Percentiles rank a stretch among this genome's conserved stretches.
Conservation (phyloP, 1,140 invertebrate genomes). For the Stenopsyche tienmushanensis region DNA sequence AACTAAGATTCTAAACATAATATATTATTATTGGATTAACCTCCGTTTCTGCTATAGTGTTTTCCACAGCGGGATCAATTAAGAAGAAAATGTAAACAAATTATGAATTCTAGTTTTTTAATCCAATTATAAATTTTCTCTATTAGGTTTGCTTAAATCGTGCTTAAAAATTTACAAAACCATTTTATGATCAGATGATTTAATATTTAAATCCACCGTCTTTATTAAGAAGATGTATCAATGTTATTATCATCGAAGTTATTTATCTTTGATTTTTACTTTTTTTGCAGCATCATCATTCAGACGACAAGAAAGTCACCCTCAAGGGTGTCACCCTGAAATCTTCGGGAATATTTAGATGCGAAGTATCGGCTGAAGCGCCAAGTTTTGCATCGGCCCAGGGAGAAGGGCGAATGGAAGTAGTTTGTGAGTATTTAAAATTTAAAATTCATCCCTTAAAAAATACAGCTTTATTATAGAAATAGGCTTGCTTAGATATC, state of each 20-base stretch:
- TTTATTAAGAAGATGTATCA: background rate
- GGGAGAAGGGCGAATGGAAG: conserved; percentile 67
- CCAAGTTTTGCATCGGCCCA: conserved; percentile 68
- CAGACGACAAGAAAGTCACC: conserved; percentile 61
- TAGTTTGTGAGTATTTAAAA: conserved; percentile 64
- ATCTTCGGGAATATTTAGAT: conserved; percentile 69
- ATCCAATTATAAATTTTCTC: background rate
- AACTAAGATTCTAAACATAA: too few relatives aligned
- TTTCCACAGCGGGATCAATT: too few relatives aligned
- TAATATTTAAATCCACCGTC: background rate
- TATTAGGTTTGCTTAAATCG: background rate
- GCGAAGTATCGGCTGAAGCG: conserved; percentile 75
- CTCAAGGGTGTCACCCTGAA: conserved; percentile 64
- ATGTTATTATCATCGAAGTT: background rate
- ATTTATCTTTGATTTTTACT: background rate
- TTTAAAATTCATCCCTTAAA: too few relatives aligned
- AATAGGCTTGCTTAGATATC: background rate
- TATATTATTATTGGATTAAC: too few relatives aligned
- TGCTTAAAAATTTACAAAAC: background rate
- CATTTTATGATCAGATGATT: background rate
- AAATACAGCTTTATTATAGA: background rate
- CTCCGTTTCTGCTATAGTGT: too few relatives aligned
- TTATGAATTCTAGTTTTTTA: background rate
- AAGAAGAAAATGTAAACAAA: background rate
- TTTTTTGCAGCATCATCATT: conserved; percentile 51